Conservation (phyloP, 1,140 invertebrate genomes). For the Coelopa frigida region DNA sequence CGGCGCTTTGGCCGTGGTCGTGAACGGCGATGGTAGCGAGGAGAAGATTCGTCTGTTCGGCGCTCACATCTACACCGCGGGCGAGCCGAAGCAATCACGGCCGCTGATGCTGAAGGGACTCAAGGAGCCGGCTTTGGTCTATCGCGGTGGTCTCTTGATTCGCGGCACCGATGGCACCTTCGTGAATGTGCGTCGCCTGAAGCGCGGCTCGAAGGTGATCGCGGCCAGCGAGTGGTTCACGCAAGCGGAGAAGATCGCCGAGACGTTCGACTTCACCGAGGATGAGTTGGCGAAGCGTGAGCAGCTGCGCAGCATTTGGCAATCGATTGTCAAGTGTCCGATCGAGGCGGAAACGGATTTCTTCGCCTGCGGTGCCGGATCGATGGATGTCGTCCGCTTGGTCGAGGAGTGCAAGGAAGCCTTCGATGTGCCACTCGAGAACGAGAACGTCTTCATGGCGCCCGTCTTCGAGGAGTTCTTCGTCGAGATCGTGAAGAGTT, state of each 20-base stretch:
- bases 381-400: conserved; percentile 92
- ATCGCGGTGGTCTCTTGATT: conserved; percentile 73
- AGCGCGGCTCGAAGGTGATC: conserved; percentile 75
- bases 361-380: conserved; percentile 84
- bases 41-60: conserved; percentile 72
- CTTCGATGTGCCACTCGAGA: conserved; percentile 66
- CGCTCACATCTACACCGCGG: conserved; percentile 64
- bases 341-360: conserved; percentile 81
- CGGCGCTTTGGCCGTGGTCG: conserved; percentile 72
- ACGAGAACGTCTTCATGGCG: conserved; percentile 89
- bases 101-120: conserved; percentile 58
- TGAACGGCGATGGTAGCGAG: conserved; percentile 44
- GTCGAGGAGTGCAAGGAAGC: conserved; percentile 89
- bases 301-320: conserved; percentile 67
- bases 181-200: conserved; percentile 66
- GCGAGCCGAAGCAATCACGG: conserved; percentile 48
- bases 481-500: conserved; percentile 32
- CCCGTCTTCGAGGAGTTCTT: conserved; percentile 79
- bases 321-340: conserved; percentile 70
- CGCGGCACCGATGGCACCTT: conserved; percentile 66
- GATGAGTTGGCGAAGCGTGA: conserved; percentile 65
- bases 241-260: conserved; percentile 47
- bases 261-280: conserved; percentile 61
- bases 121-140: conserved; percentile 58
- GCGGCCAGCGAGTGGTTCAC: conserved; percentile 74